phyloP scores from a whole-genome alignment of 1,140 invertebrate genomes.

The Drosophila ficusphila region DNA sequence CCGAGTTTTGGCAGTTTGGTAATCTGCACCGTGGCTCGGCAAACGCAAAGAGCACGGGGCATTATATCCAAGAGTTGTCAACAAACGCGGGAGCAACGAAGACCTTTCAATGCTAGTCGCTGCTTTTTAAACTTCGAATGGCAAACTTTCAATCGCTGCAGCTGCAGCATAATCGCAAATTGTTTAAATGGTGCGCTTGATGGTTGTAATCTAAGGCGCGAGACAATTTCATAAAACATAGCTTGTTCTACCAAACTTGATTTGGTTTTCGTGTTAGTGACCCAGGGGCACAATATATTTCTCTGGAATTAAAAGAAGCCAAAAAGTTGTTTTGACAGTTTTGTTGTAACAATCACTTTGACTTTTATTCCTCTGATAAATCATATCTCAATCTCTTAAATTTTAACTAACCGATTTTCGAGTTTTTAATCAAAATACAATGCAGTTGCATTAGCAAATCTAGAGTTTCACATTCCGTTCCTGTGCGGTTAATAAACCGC shows the following conservation, averaged over 20 bases:
- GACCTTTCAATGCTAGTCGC: constrained; percentile 22
- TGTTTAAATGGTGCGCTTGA: neutral
- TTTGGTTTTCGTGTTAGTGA: too few relatives aligned
- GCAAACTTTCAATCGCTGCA: constrained; percentile 46
- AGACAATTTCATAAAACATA: too few relatives aligned
- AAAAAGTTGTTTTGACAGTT: neutral
- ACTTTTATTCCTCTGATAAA: too few relatives aligned
- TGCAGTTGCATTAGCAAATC: constrained; percentile 18
- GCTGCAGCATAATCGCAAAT: constrained; percentile 39
- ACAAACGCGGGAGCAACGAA: constrained; percentile 24
- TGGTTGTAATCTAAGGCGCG: constrained; percentile 48
- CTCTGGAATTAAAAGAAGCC: constrained; percentile 26
- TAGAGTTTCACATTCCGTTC: constrained; percentile 36
- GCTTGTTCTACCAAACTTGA: too few relatives aligned
- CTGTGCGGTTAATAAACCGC: constrained; percentile 56
- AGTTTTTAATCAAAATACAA: too few relatives aligned
- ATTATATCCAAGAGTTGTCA: neutral
- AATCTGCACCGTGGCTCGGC: constrained; percentile 1
- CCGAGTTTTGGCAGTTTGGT: constrained; percentile 1
- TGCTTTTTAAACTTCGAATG: constrained; percentile 19
- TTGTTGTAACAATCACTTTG: too few relatives aligned
- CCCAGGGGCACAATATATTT: too few relatives aligned
- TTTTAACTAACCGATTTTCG: too few relatives aligned
- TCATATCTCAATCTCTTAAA: too few relatives aligned
- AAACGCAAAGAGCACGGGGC: constrained; percentile 3